These are phyloP conservation scores for Phaonia tiefii DNA, from an alignment of 2,888 invertebrate genomes.

Conservation along the genomic window DNA sequence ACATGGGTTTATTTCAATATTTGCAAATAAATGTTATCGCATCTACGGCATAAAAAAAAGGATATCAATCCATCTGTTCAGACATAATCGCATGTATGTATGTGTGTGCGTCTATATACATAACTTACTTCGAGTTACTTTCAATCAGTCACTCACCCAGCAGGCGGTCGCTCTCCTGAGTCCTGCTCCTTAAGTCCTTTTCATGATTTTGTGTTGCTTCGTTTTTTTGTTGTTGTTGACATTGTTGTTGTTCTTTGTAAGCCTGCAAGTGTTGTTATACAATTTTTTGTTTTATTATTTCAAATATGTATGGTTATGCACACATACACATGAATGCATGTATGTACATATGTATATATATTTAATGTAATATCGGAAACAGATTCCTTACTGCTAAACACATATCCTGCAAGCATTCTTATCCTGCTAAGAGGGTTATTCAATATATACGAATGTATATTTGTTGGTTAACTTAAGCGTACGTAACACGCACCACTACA, in stretches of 20 bases:
- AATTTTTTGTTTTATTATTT: conserved; percentile 33
- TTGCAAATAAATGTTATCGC: conserved; percentile 17
- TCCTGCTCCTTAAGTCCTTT: background rate
- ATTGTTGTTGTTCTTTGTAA: background rate
- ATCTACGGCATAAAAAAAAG: too few species aligned
- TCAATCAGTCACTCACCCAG: conserved; percentile 45
- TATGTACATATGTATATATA: conserved; percentile 50
- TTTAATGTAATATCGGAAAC: conserved; percentile 55
- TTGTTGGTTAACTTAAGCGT: conserved; percentile 36
- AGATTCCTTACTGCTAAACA: conserved; percentile 47
- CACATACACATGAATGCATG: too few species aligned
- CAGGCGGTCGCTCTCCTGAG: conserved; percentile 33
- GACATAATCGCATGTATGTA: background rate
- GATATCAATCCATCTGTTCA: background rate
- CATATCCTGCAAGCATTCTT: too few species aligned
- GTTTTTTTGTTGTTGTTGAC: background rate
- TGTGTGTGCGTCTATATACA: background rate
- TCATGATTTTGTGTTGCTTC: background rate
- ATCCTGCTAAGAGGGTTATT: too few species aligned
- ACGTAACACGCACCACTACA: conserved; percentile 8
- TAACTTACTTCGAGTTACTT: conserved; percentile 29
- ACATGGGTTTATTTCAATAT: conserved; percentile 1
- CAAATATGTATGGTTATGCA: too few species aligned
- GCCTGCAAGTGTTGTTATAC: conserved; percentile 3
- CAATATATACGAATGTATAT: too few species aligned